Evolutionary conservation across 2,888 invertebrate species (phyloP).

Genomic region (Erynnis tages): DNA sequence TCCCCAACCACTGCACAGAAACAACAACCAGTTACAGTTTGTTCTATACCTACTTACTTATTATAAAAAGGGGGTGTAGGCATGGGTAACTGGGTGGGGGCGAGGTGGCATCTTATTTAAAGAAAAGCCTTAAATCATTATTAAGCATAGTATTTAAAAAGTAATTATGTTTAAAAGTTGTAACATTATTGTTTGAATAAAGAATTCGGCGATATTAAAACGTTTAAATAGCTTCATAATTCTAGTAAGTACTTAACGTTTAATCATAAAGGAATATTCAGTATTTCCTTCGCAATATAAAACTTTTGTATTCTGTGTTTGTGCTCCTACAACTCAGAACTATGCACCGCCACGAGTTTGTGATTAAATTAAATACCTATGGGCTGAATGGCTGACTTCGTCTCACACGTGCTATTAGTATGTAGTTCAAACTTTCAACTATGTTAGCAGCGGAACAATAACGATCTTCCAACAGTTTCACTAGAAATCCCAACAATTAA

Average conservation of each 20-base stretch:
- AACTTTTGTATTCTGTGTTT: not conserved
- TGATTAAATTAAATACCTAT: constrained; percentile 3
- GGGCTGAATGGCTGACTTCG: not conserved
- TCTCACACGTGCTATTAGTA: not conserved
- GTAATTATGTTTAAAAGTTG: not conserved
- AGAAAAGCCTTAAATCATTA: not conserved
- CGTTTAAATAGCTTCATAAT: no score
- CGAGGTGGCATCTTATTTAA: not conserved
- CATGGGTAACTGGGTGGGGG: constrained; percentile 15
- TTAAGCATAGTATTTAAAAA: no score
- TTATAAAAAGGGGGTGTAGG: constrained; percentile 7
- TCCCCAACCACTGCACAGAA: constrained; percentile 77
- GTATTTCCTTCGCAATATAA: not conserved
- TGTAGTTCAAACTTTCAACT: no score
- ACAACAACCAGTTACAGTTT: constrained; percentile 58
- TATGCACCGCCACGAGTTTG: not conserved
- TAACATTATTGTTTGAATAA: not conserved
- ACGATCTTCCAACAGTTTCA: no score
- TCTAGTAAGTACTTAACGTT: no score
- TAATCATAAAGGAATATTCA: no score
- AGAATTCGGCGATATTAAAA: no score
- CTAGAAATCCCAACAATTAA: no score
- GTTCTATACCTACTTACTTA: constrained; percentile 20
- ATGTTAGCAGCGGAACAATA: no score
- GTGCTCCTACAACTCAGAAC: not conserved